Evolutionary conservation across 2,888 invertebrate genomes (phyloP).

Genomic region (Nesidiocoris tenuis): DNA sequence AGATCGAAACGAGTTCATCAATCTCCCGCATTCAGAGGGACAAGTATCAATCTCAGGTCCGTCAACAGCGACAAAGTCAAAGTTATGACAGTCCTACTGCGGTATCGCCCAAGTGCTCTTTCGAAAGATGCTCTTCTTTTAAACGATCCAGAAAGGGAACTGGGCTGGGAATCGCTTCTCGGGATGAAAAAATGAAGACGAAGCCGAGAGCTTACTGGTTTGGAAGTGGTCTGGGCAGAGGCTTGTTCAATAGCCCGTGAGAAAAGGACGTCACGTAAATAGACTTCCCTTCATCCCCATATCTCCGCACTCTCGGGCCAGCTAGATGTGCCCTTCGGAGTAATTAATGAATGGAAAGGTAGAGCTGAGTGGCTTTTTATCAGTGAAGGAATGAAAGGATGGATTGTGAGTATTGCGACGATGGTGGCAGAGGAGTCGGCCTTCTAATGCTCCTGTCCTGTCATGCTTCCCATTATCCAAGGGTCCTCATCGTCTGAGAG

Average conservation of each 20-base stretch:
- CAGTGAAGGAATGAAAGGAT: constrained; percentile 5
- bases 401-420: neutral
- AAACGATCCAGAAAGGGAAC: neutral
- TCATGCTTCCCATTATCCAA: constrained; percentile 35
- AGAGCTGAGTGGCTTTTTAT: constrained; percentile 37
- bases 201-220: neutral
- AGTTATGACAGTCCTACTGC: neutral
- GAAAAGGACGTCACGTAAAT: constrained; percentile 33
- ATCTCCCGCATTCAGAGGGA: neutral
- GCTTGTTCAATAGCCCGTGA: constrained; percentile 17
- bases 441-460: constrained; percentile 40
- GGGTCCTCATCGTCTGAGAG: neutral
- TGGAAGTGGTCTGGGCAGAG: neutral
- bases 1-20: too few relatives aligned
- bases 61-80: neutral
- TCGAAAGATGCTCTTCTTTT: neutral
- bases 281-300: constrained; percentile 31
- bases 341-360: constrained; percentile 40
- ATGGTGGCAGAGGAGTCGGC: neutral
- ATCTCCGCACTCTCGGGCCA: neutral
- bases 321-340: constrained; percentile 1
- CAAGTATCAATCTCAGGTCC: neutral
- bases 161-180: neutral
- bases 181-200: neutral
- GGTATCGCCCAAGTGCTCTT: neutral